Base-by-base conservation (phyloP, 2,797 vertebrate genomes). In the Diplodus sargus region DNA sequence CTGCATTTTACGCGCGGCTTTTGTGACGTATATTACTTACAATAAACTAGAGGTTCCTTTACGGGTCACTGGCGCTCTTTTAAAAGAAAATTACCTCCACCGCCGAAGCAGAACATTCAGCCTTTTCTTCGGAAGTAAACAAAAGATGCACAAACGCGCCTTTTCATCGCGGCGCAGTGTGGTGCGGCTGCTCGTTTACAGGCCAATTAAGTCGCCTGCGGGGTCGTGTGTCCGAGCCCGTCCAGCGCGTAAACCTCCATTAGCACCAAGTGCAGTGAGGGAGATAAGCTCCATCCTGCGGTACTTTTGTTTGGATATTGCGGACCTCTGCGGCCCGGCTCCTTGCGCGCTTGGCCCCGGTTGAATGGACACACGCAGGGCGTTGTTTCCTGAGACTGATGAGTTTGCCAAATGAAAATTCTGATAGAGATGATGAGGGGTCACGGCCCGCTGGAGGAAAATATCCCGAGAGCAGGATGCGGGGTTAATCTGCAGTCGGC, bases 341-440 rank as follows among this genome's bases (percentile, higher is more conserved):
- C 72, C 88, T 77, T 81, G 83, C 61, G 85, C 79, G 60, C 69
- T 86, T 92, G 92, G 89, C 89, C 85, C 83, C 58, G 61, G 80
- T 66, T 93, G 85, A 92, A 90, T 92, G 87, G 76, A 75, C 76
- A 53, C 79, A 77, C 79, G 59, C 87, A 91, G 92, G 92, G 93
- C 94, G 93, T 93, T 92, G 88, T 93, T 95, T 95, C 94, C 95
- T 94, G 91, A 90, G 61, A 79, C 79, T 93, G 91, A 93, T 85
- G 91, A 91, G 83, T 93, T 92, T 90, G 83, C 90, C 85, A 87
- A 90, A 94, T 93, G 86, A 81, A 87, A 79, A 77, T 78, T 92
- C 70, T 91, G 84, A 90, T 87, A 85, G 48, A 91, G 92, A 92
- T 88, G 89, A 85, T 80, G 53, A 65, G 81, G 85, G 93, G 92